Evolutionary conservation across 2,888 invertebrate species (phyloP), one percentile per base, ranked within the genome.

Genomic region (Plebejus argus): DNA sequence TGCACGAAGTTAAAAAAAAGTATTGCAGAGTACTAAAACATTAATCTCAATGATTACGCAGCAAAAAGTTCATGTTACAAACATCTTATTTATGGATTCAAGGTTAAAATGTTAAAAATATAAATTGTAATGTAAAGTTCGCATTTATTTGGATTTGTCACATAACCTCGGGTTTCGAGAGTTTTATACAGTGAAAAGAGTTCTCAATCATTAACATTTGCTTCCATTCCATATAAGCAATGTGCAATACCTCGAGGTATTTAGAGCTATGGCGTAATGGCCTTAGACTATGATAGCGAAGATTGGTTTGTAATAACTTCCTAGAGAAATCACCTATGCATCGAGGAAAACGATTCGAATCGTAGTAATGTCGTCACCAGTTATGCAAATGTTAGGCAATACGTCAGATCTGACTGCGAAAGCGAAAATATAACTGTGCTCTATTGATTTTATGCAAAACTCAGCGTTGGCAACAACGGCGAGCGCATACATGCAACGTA

Each of bases 371-470:
- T 74, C 74, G 74, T 74, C 74, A 74, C 18, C 20, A 53, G 49
- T 74, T 74, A 74, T 74, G 53, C 23, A 53, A 74, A 74, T 53
- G 49, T 70, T 71, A 77, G 18, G 49, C 3, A 58, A 45, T 23
- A 58, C 35, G 39, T 20, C 77, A 71, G 35, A 39, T 39, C 23
- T 2, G 70, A 76, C 70, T 70, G 76, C 70, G 74, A 74, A 79
- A 78, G 77, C 71, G 75, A 74, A 79, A 76, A 71, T 78, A 77
- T 77, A 77, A 76, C 58, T 70, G 33, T 78, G 35, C 56, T 77
- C 78, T 80, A 78, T 80, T 76, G 80, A 78, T 79, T 77, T 78
- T 71, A 77, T 79, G 76, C 71, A 77, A 53, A 76, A 75, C 70
- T 66, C 74, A 45, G 76, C 28, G 75, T 77, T 80, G 79, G 80